phyloP scores from a whole-genome alignment of 2,888 invertebrate genomes.

The Lydus trimaculatus region DNA sequence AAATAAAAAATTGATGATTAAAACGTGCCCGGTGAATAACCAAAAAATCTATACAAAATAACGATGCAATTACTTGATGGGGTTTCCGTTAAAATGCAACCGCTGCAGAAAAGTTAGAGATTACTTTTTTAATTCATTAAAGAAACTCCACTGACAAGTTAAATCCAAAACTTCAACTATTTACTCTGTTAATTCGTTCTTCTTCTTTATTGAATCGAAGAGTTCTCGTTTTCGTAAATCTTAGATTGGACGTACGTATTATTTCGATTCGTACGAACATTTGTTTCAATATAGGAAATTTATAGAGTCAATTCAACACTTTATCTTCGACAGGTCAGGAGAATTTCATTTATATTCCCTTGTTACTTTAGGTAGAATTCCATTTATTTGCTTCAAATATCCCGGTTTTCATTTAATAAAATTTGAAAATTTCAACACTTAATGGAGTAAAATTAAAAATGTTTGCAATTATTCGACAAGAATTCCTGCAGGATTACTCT shows the following conservation, averaged over 20 bases:
- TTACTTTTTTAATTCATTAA: not conserved
- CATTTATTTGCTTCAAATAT: not conserved
- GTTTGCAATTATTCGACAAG: not conserved
- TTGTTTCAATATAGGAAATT: constrained; percentile 14
- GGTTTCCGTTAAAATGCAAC: too few relatives aligned
- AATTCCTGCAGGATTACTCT: not conserved
- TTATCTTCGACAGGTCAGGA: constrained; percentile 9
- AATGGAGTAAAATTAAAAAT: not conserved
- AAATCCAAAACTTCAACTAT: not conserved
- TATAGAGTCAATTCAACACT: constrained; percentile 10
- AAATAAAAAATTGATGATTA: not conserved
- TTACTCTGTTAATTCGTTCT: not conserved
- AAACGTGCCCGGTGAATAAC: not conserved
- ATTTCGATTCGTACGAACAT: constrained; percentile 4
- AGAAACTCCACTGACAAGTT: not conserved
- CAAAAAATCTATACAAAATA: not conserved
- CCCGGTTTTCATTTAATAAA: not conserved
- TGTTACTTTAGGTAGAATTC: not conserved
- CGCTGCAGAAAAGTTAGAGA: not conserved
- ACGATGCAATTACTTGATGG: too few relatives aligned
- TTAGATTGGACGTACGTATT: not conserved
- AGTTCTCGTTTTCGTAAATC: not conserved
- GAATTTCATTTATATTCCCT: not conserved
- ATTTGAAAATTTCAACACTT: not conserved
- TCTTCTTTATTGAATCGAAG: not conserved